Conservation (phyloP, 2,113 vertebrate genomes). For the Silurus glanis region DNA sequence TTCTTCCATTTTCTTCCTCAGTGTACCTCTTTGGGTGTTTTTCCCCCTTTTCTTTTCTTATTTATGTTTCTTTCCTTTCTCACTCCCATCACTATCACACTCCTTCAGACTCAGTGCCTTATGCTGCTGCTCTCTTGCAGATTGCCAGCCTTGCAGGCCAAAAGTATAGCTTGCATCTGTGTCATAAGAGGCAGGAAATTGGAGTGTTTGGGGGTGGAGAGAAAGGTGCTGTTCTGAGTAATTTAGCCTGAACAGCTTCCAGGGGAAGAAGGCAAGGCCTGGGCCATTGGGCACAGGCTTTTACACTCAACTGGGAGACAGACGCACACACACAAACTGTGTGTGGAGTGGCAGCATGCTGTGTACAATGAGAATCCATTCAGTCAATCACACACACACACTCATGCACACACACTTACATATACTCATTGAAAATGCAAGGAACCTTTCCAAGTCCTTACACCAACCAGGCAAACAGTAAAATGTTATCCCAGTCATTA, state of each 20-base stretch:
- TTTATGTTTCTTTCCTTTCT: constrained; percentile 12
- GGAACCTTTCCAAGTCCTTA: constrained; percentile 32
- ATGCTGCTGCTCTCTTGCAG: constrained; percentile 58
- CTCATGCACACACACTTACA: constrained; percentile 4
- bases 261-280: constrained; percentile 42
- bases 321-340: constrained; percentile 35
- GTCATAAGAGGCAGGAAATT: constrained; percentile 61
- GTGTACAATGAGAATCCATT: constrained; percentile 47
- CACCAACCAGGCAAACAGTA: constrained; percentile 46
- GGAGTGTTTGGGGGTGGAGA: constrained; percentile 46
- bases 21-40: constrained; percentile 17
- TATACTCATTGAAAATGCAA: constrained; percentile 18
- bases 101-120: constrained; percentile 48
- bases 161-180: constrained; percentile 61
- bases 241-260: constrained; percentile 58
- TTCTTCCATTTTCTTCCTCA: constrained; percentile 11
- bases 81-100: constrained; percentile 30
- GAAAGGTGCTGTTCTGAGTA: constrained; percentile 56
- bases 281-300: constrained; percentile 42
- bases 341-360: constrained; percentile 45
- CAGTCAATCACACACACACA: constrained; percentile 27
- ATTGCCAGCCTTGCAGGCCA: constrained; percentile 55
- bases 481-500: constrained; percentile 69
- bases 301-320: constrained; percentile 38
- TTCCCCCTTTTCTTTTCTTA: constrained; percentile 25